Conservation (phyloP, 2,797 vertebrate species). For the Furcifer pardalis region DNA sequence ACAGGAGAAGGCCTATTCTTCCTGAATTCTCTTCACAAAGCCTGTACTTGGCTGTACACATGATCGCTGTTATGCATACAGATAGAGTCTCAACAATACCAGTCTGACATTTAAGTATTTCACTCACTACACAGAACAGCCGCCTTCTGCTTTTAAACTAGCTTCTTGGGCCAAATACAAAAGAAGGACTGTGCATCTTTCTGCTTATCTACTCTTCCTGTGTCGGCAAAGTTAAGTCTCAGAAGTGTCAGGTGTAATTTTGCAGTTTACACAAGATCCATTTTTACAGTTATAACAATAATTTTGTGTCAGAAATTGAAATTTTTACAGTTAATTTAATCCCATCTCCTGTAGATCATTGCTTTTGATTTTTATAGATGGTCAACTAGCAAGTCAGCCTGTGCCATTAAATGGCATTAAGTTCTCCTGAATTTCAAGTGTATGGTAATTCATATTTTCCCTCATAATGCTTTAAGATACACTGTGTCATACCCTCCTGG, state of each 20-base stretch:
- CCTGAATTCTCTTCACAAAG: constrained; percentile 73
- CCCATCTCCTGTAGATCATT: constrained; percentile 70
- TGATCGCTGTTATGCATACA: constrained; percentile 78
- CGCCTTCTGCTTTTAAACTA: constrained; percentile 77
- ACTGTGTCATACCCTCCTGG: constrained; percentile 55
- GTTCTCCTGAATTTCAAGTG: constrained; percentile 69
- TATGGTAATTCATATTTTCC: constrained; percentile 70
- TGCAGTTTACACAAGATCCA: constrained; percentile 78
- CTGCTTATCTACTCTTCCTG: constrained; percentile 77
- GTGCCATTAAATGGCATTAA: constrained; percentile 77
- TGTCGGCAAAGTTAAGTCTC: constrained; percentile 75
- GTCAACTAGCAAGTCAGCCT: constrained; percentile 71
- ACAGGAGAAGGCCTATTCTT: constrained; percentile 76
- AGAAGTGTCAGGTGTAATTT: constrained; percentile 81
- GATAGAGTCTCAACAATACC: constrained; percentile 78
- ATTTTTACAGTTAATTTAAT: constrained; percentile 77
- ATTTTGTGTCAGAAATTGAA: too few relatives aligned
- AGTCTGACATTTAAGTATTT: constrained; percentile 81
- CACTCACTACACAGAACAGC: constrained; percentile 71
- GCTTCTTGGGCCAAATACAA: constrained; percentile 79
- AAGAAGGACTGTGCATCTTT: constrained; percentile 79
- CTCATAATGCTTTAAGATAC: constrained; percentile 44
- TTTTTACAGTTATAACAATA: too few relatives aligned
- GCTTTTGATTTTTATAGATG: constrained; percentile 78
- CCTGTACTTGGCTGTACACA: constrained; percentile 73